Base-by-base conservation (phyloP, 1,140 invertebrate species). In the Bombus huntii region DNA sequence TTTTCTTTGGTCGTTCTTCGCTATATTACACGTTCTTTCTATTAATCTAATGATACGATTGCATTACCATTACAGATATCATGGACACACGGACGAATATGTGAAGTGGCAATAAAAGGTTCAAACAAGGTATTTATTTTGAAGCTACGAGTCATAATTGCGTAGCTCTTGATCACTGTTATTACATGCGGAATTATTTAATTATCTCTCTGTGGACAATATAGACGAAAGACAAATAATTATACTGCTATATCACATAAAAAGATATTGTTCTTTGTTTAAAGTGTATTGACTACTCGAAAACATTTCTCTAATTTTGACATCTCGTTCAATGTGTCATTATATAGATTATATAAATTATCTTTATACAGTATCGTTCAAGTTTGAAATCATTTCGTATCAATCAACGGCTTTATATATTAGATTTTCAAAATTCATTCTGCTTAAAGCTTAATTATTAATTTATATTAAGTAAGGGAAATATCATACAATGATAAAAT, bases 11-110 rank as follows among this genome's bases (percentile, higher is more conserved):
- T 71, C 25, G 81, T 90, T 92, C 87, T 74, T 92, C 86, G 74
- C 89, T 90, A 90, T 90, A 90, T 87, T 70, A 88, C 88, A 88
- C 87, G 87, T 88, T 88, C 87, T 83, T 86, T 88, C 87, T 86
- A 88, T 88, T 88, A 88, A 88, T 88, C 87, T 88, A 88, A 88
- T 83, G 87, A 88, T 86, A 83, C 57, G 80, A 87, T 80, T 80
- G n/a, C 83, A 85, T 85, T 87, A 87, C 83, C 71, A 87, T 87
- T 85, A 79, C 77, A 78, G 37, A 85, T 83, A 83, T 87, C 74
- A 76, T 84, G 83, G 83, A 84, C 75, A 79, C 75, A 85, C 83
- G 78, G 77, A 80, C 77, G 77, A 65, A 77, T 77, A 65, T 83
- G 83, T 82, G 79, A 82, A 31, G 44, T 81, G 65, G 34, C 22